Percentiles rank a stretch among this genome's conserved stretches.
These are phyloP conservation scores for Thyatira batis DNA, from an alignment of 2,888 invertebrate species.

Conservation along the genomic window DNA sequence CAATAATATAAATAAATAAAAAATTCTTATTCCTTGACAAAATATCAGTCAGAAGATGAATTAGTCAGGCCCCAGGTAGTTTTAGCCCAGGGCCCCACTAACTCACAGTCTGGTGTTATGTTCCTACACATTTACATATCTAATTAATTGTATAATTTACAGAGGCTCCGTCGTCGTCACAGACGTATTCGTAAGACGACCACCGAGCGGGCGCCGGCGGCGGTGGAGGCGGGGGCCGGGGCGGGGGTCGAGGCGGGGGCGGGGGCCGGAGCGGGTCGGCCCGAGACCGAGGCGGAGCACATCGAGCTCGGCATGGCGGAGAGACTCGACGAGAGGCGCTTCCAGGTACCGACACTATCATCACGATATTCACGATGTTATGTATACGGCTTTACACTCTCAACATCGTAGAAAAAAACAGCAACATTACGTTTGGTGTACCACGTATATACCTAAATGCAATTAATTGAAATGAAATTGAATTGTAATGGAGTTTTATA, in stretches of 20 bases:
- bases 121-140: too few relatives aligned
- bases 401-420: too few relatives aligned
- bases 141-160: conserved; percentile 5
- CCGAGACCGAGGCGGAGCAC: conserved; percentile 63
- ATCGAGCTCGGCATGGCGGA: conserved; percentile 69
- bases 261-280: conserved; percentile 21
- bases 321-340: conserved; percentile 63
- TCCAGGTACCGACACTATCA: conserved; percentile 50
- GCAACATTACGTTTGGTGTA: too few relatives aligned
- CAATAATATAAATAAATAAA: too few relatives aligned
- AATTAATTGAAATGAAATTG: neutral
- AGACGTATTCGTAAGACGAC: conserved; percentile 62
- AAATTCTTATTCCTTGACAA: too few relatives aligned
- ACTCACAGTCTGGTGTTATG: too few relatives aligned
- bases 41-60: too few relatives aligned
- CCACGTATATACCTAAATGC: too few relatives aligned
- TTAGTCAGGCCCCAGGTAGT: too few relatives aligned
- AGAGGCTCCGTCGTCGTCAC: conserved; percentile 62
- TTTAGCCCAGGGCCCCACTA: too few relatives aligned
- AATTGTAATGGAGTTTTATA: neutral
- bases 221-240: conserved; percentile 40
- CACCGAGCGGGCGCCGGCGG: conserved; percentile 44
- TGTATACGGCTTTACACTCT: too few relatives aligned
- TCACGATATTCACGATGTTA: neutral
- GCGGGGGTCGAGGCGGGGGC: conserved; percentile 30